These are phyloP conservation scores for Gibbula magus DNA, from an alignment of 2,888 invertebrate species.

Conservation along the genomic window DNA sequence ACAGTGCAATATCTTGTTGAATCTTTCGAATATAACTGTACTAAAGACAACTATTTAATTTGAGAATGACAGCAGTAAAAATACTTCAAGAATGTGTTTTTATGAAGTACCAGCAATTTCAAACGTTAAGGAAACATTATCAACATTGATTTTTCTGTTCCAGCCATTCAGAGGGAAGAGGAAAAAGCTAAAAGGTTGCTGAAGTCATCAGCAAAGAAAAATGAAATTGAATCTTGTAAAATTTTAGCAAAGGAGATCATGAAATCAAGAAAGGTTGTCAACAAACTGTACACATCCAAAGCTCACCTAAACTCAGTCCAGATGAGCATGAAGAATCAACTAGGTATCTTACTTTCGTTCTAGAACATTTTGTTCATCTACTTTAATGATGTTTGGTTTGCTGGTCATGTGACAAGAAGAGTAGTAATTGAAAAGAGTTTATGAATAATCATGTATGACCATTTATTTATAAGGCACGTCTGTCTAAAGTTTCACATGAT, in stretches of 20 bases:
- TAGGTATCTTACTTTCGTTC: constrained; percentile 79
- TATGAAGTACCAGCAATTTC: background rate
- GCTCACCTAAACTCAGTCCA: constrained; percentile 97
- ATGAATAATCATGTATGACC: too few species aligned
- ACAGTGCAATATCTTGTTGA: too few species aligned
- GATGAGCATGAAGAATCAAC: constrained; percentile 97
- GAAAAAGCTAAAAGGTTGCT: constrained; percentile 94
- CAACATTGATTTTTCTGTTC: constrained; percentile 40
- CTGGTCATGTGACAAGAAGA: too few species aligned
- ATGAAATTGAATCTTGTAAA: constrained; percentile 93
- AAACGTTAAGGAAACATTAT: background rate
- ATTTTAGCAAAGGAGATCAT: constrained; percentile 95
- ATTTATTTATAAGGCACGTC: too few species aligned
- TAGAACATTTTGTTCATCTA: too few species aligned
- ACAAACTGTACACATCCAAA: constrained; percentile 93
- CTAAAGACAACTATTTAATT: too few species aligned
- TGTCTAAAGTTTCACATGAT: too few species aligned
- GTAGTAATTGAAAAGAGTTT: too few species aligned
- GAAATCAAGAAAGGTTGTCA: constrained; percentile 89
- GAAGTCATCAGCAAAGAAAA: constrained; percentile 96
- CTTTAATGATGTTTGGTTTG: too few species aligned
- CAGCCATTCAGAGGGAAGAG: constrained; percentile 96
- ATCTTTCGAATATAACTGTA: too few species aligned
- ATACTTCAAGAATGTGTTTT: too few species aligned
- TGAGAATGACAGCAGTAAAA: too few species aligned